A percentile compares a stretch with the other conserved stretches of the same genome.
Conservation (phyloP, 2,113 vertebrate species). For the Tyto alba region DNA sequence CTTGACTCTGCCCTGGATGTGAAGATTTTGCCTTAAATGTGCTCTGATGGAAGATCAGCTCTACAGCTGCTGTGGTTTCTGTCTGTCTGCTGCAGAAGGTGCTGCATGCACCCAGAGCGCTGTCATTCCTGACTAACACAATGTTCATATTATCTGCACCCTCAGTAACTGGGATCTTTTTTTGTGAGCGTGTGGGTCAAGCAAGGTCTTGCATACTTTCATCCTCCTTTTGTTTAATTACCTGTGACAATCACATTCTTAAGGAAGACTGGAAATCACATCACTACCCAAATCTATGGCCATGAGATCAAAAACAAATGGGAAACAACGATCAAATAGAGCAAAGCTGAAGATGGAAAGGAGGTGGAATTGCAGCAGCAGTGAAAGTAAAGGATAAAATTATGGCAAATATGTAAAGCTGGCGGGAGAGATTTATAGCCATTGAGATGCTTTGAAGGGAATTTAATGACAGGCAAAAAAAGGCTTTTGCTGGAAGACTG, state of each 20-base stretch:
- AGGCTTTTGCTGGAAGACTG: background rate
- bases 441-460: background rate
- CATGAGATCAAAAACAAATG: background rate
- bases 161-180: background rate
- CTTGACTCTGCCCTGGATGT: background rate
- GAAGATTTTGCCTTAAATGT: background rate
- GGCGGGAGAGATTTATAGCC: background rate
- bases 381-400: background rate
- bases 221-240: background rate
- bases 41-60: background rate
- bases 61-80: background rate
- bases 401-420: background rate
- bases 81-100: background rate
- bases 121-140: background rate
- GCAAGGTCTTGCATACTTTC: background rate
- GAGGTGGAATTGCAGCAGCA: background rate
- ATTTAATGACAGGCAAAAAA: background rate
- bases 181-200: background rate
- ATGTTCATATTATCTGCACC: background rate
- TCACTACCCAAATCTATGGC: background rate
- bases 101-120: background rate
- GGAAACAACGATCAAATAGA: background rate
- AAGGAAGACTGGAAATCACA: background rate
- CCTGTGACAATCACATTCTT: background rate
- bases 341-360: background rate